Evolutionary conservation across 1,140 invertebrate species (phyloP).

Genomic region (Drosophila lini): DNA sequence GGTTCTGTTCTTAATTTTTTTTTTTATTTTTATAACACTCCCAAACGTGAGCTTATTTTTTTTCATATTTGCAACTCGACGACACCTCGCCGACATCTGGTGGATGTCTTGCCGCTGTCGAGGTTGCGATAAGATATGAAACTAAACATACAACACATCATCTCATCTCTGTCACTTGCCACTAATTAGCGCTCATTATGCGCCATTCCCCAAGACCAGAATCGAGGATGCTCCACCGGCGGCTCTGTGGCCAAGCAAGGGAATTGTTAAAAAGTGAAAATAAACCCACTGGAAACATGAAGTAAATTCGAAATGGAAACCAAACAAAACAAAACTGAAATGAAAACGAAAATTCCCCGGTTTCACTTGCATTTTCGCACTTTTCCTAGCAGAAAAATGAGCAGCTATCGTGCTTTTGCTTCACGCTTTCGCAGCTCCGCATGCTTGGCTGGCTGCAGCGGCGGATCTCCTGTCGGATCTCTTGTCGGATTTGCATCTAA

Average conservation of each 20-base stretch:
- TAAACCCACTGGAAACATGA: background rate
- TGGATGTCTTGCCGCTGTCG: conserved; percentile 30
- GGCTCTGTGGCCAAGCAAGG: background rate
- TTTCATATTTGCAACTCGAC: conserved; percentile 51
- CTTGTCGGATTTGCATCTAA: conserved; percentile 69
- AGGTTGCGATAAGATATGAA: conserved; percentile 38
- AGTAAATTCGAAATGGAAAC: conserved; percentile 32
- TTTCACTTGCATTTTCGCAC: conserved; percentile 70
- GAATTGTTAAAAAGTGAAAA: conserved; percentile 31
- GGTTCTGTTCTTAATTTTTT: background rate
- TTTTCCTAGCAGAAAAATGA: conserved; percentile 56
- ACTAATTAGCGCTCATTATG: conserved; percentile 48
- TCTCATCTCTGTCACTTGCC: conserved; percentile 41
- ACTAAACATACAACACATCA: conserved; percentile 18
- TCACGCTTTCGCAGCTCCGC: conserved; percentile 58
- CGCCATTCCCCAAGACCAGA: conserved; percentile 10
- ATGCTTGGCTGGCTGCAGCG: conserved; percentile 37
- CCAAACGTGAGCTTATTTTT: conserved; percentile 60
- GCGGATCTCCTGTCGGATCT: conserved; percentile 19
- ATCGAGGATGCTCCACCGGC: background rate
- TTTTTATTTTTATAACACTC: background rate
- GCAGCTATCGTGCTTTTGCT: conserved; percentile 33
- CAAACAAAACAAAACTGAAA: conserved; percentile 7
- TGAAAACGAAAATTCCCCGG: conserved; percentile 20
- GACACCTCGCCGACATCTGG: conserved; percentile 22